Percentiles rank a stretch among this genome's conserved stretches.
Conservation (phyloP, 2,113 vertebrate species). For the Mobula birostris region DNA sequence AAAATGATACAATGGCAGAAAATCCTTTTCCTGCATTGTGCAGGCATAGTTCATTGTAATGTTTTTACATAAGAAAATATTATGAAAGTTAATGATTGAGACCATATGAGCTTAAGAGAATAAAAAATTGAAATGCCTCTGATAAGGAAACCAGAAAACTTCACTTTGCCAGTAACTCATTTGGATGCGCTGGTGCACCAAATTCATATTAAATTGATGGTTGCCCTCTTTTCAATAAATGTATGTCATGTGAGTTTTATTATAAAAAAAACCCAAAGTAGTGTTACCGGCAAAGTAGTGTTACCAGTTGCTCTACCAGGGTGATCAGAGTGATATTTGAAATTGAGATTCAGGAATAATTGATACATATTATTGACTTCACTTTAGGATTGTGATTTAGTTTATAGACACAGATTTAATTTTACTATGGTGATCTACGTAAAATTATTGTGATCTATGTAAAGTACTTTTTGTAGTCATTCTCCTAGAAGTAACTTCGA, state of each 20-base stretch:
- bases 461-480: background rate
- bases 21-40: background rate
- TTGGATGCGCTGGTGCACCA: background rate
- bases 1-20: conserved; percentile 29
- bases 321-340: background rate
- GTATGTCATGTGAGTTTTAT: background rate
- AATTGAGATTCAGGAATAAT: background rate
- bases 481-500: conserved; percentile 11
- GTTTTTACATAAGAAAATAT: conserved; percentile 31
- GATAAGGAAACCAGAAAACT: conserved; percentile 52
- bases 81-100: conserved; percentile 50
- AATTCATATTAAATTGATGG: background rate
- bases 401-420: background rate
- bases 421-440: background rate
- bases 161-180: conserved; percentile 5
- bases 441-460: background rate
- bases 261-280: background rate
- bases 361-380: background rate
- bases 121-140: conserved; percentile 57
- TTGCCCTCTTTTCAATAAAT: background rate
- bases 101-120: conserved; percentile 62
- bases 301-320: background rate
- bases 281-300: background rate
- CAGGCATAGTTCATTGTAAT: conserved; percentile 14
- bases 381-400: background rate